A percentile compares a stretch with the other conserved stretches of the same genome.
phyloP scores from a whole-genome alignment of 2,797 vertebrate species.

The Hylomyscus alleni region DNA sequence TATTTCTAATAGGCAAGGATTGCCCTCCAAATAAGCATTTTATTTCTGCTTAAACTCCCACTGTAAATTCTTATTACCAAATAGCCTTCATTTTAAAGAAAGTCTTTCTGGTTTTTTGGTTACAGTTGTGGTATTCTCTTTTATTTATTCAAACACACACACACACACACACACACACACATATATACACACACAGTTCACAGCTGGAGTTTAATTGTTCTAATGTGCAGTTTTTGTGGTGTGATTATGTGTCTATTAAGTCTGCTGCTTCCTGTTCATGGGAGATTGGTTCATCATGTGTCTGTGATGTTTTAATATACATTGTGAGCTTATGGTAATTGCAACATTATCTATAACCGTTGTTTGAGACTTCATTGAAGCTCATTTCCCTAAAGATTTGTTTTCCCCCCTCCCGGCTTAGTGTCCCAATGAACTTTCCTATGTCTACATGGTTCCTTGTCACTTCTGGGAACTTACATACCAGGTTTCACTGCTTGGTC shows the following conservation, averaged over 20 bases:
- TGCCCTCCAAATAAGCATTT: slow-evolving; percentile 15
- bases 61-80: background rate
- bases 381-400: background rate
- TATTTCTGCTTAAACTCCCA: background rate
- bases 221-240: background rate
- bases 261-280: background rate
- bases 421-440: background rate
- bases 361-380: slow-evolving; percentile 12
- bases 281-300: background rate
- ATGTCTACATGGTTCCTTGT: background rate
- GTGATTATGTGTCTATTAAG: background rate
- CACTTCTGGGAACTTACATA: background rate
- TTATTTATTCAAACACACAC: slow-evolving; percentile 2
- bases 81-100: background rate
- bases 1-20: background rate
- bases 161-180: no score
- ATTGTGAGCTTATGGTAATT: background rate
- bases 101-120: background rate
- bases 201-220: background rate
- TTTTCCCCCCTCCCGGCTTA: background rate
- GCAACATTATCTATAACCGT: background rate
- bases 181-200: background rate
- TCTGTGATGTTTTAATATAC: background rate
- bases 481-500: background rate
- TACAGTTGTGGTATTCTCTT: background rate